Conservation (phyloP, 2,113 vertebrate species). For the Serilophus lunatus region DNA sequence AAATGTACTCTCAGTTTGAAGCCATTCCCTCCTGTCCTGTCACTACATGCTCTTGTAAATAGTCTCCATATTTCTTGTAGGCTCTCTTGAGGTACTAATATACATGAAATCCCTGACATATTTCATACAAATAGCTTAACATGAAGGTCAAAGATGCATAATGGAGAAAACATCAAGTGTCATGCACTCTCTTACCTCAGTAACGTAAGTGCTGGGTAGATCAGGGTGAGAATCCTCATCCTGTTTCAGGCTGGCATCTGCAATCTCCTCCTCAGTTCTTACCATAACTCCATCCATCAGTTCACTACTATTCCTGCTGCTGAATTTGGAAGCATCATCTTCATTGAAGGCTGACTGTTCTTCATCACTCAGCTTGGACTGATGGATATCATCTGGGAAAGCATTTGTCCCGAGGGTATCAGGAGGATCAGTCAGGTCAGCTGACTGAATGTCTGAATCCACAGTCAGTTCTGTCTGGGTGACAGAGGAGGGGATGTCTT, state of each 20-base stretch:
- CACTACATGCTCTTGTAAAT: not conserved
- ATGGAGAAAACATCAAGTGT: not conserved
- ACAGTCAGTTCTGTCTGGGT: conserved; percentile 81
- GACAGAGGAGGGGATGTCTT: conserved; percentile 82
- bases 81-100: not conserved
- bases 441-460: conserved; percentile 72
- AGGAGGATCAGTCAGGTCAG: conserved; percentile 70
- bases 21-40: not conserved
- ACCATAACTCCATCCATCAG: conserved; percentile 77
- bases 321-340: conserved; percentile 71
- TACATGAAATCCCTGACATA: not conserved
- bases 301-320: conserved; percentile 72
- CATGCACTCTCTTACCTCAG: conserved; percentile 68
- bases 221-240: conserved; percentile 65
- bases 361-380: conserved; percentile 68
- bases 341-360: conserved; percentile 61
- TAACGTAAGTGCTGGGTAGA: conserved; percentile 70
- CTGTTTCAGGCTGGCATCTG: conserved; percentile 66
- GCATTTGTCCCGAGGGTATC: conserved; percentile 70
- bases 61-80: not conserved
- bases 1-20: not conserved
- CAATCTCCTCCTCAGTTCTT: conserved; percentile 64
- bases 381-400: conserved; percentile 73
- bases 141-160: not conserved
- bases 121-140: not conserved